A percentile compares a stretch with the other conserved stretches of the same genome.
These are phyloP conservation scores for Limanda limanda DNA, from an alignment of 2,113 vertebrate genomes.

Conservation along the genomic window DNA sequence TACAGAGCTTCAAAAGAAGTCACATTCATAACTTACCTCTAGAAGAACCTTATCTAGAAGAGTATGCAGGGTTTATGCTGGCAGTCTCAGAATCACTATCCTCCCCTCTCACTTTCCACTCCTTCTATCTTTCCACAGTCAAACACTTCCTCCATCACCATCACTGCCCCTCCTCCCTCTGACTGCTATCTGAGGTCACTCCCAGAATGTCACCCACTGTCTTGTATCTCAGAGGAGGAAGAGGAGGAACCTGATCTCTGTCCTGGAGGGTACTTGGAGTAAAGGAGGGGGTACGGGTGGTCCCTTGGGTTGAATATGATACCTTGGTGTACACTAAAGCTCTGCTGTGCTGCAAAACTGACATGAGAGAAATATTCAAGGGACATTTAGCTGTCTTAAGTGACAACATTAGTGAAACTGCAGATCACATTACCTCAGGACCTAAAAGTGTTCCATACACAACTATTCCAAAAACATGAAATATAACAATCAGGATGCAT, in stretches of 20 bases:
- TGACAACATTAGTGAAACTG: neutral
- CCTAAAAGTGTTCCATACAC: neutral
- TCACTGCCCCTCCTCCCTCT: neutral
- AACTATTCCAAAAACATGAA: neutral
- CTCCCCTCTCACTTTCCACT: neutral
- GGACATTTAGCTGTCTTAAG: neutral
- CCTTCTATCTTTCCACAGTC: constrained; percentile 6
- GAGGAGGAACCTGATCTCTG: constrained; percentile 34
- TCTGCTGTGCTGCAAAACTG: neutral
- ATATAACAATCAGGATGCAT: neutral
- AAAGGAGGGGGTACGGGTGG: neutral
- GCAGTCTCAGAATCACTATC: neutral
- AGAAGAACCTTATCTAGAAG: neutral
- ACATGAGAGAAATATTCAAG: neutral
- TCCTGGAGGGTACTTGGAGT: neutral
- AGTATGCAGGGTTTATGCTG: neutral
- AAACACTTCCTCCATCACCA: neutral
- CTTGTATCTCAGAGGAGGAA: constrained; percentile 5
- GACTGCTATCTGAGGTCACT: constrained; percentile 25
- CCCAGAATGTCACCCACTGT: neutral
- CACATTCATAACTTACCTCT: constrained; percentile 13
- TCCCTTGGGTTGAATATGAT: constrained; percentile 3
- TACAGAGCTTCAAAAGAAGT: neutral
- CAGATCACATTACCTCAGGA: neutral
- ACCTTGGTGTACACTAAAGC: neutral